Evolutionary conservation across 2,888 invertebrate species (phyloP), one percentile per base, ranked within the genome.

Genomic region (Dynastes tityus): DNA sequence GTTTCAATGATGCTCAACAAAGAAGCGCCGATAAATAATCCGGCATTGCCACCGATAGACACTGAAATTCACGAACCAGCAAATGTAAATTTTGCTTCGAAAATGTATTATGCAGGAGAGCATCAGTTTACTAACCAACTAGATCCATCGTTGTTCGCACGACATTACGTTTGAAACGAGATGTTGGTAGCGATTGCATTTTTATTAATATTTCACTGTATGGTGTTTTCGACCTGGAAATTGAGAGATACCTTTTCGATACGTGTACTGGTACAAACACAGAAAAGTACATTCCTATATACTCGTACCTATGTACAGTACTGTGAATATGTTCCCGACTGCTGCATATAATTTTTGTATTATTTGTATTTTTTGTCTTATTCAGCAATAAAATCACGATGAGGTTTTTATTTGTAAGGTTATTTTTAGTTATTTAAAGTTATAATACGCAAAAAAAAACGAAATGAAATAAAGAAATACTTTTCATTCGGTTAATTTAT

Each of bases 21-120:
- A 0, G 92, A 92, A 27, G 92, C 92, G 27, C 92, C 92, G 81
- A 92, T 91, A 83, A 92, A 92, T 11, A 92, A 90, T 0, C 92
- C 92, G 0, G 90, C 90, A 0, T 91, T 90, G n/a, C 92, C 92
- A 4, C 92, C 92, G 65, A 92, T 88, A 79, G 92, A 92, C 82
- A 92, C 92, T 92, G 88, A 76, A 90, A 89, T 70, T 78, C 67
- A 70, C 37, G 77, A 77, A n/a, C 32, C 8, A 55, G 8, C 22
- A 32, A 74, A 77, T 78, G 65, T 78, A 73, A 71, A 78, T 78
- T 65, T 27, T 64, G 16, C 73, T 73, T 27, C 37, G 63, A 58
- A 76, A 40, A 75, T 63, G 63, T 49, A 64, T 75, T 76, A 76
- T 64, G 40, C 58, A 40, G 37, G 45, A 51, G 16, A 45, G 51